Conservation (phyloP, 2,113 vertebrate genomes). For the Benitochromis conjunctus region DNA sequence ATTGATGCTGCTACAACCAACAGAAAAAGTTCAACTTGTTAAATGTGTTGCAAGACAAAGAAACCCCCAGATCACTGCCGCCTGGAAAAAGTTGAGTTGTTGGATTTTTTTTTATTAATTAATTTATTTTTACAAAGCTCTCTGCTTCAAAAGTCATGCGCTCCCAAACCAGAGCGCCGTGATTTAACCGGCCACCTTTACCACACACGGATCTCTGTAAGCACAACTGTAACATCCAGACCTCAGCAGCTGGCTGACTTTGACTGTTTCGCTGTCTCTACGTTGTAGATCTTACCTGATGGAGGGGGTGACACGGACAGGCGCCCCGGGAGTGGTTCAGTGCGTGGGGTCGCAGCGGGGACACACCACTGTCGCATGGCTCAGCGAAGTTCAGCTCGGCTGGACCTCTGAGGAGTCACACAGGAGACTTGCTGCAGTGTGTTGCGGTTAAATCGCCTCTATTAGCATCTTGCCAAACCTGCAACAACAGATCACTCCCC, state of each 20-base stretch:
- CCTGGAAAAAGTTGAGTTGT: not conserved
- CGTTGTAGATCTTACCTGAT: conserved; percentile 58
- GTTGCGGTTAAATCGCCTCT: conserved; percentile 16
- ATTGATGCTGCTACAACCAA: not conserved
- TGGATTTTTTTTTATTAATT: not conserved
- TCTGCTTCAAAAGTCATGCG: not conserved
- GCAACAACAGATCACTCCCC: conserved; percentile 8
- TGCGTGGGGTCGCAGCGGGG: conserved; percentile 74
- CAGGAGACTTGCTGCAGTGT: conserved; percentile 39
- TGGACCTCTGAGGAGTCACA: conserved; percentile 40
- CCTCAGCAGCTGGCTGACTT: not conserved
- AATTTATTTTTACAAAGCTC: not conserved
- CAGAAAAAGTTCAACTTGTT: not conserved
- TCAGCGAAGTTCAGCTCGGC: conserved; percentile 54
- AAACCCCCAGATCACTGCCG: not conserved
- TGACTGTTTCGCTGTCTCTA: not conserved
- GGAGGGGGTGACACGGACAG: conserved; percentile 70
- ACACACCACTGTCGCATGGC: conserved; percentile 82
- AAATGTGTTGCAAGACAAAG: not conserved
- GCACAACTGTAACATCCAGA: not conserved
- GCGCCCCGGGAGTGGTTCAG: conserved; percentile 74
- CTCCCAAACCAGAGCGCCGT: not conserved
- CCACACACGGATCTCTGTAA: not conserved
- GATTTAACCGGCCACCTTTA: not conserved
- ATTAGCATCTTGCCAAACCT: conserved; percentile 36